These are phyloP conservation scores for Epiperipatus broadwayi DNA, from an alignment of 2,888 invertebrate species.

Conservation along the genomic window DNA sequence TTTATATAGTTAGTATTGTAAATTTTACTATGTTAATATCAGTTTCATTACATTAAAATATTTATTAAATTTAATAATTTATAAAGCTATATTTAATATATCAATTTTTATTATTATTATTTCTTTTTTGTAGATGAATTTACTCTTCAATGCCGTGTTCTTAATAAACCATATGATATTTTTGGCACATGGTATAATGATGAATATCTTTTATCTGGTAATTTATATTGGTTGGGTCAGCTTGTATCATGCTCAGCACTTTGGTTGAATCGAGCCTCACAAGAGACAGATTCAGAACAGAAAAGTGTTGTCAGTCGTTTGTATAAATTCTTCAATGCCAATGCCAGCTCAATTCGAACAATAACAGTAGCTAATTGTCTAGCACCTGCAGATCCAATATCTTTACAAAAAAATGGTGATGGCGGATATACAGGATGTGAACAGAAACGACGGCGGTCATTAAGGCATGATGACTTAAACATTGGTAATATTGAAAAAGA, in stretches of 20 bases:
- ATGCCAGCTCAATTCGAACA: conserved; percentile 55
- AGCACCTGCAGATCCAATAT: too few species aligned
- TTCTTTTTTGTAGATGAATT: conserved; percentile 39
- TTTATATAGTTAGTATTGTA: too few species aligned
- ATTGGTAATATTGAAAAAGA: background rate
- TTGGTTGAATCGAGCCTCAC: conserved; percentile 49
- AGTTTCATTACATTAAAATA: background rate
- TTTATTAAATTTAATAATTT: conserved; percentile 4
- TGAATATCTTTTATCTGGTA: conserved; percentile 55
- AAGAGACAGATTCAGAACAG: conserved; percentile 55
- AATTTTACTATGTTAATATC: too few species aligned
- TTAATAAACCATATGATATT: conserved; percentile 65
- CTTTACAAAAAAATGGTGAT: background rate
- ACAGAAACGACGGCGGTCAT: too few species aligned
- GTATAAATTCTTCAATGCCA: conserved; percentile 48
- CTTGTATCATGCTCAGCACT: conserved; percentile 36
- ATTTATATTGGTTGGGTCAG: conserved; percentile 57
- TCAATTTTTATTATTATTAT: background rate
- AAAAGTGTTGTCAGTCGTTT: conserved; percentile 53
- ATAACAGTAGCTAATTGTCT: conserved; percentile 54
- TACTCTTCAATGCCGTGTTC: conserved; percentile 47
- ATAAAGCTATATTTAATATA: too few species aligned
- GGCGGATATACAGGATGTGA: background rate
- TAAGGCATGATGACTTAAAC: too few species aligned
- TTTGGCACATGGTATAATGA: conserved; percentile 78